Evolutionary conservation across 2,113 vertebrate genomes (phyloP).

Genomic region (Rhinolophus ferrumequinum): DNA sequence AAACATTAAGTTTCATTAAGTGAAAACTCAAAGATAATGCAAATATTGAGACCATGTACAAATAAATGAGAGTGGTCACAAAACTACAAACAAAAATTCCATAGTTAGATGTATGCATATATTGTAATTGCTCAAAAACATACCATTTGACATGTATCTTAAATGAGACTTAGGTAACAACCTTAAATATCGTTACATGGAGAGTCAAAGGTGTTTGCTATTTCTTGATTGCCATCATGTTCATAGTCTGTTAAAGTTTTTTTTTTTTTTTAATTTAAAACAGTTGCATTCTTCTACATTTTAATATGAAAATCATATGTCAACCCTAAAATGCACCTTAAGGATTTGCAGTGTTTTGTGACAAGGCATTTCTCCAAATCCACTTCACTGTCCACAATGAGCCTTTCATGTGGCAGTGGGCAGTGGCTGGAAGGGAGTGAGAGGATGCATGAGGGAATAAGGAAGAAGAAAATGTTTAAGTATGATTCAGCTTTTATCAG

Average conservation of each 20-base stretch:
- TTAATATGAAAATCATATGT: not conserved
- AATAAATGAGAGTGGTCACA: not conserved
- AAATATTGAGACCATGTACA: not conserved
- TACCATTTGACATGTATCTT: not conserved
- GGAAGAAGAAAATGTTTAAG: not conserved
- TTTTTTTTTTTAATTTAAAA: not conserved
- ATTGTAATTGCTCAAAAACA: not conserved
- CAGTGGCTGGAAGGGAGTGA: not conserved
- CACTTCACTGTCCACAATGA: not conserved
- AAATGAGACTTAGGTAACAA: not conserved
- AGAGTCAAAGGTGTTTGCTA: not conserved
- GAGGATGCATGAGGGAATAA: not conserved
- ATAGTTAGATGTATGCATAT: not conserved
- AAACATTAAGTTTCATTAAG: conserved; percentile 44
- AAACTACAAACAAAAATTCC: not conserved
- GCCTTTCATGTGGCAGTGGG: not conserved
- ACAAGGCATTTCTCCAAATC: not conserved
- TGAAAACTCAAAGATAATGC: not conserved
- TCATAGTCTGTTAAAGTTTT: not conserved
- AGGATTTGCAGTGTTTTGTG: not conserved
- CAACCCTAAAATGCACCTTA: not conserved
- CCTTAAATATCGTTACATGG: not conserved
- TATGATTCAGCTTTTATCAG: not conserved
- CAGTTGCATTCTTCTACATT: not conserved
- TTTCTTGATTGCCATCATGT: not conserved